phyloP scores from a whole-genome alignment of 1,140 invertebrate genomes.

The Lepidurus couesii region DNA sequence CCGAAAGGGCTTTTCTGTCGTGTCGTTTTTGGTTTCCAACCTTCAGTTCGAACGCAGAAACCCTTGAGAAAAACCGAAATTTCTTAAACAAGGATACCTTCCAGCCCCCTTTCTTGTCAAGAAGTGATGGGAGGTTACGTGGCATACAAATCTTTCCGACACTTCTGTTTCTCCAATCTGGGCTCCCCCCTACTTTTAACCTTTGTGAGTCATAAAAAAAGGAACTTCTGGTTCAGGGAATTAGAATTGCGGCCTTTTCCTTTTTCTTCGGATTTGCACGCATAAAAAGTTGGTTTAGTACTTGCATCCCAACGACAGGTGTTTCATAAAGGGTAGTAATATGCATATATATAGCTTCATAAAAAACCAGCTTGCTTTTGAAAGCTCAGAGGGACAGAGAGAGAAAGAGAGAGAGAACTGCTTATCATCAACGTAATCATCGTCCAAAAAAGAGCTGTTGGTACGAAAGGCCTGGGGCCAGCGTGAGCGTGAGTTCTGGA shows the following conservation, averaged over 20 bases:
- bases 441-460: background rate
- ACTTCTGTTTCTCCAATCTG: slow-evolving; percentile 11
- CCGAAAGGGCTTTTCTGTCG: background rate
- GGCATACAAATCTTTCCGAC: slow-evolving; percentile 4
- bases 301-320: slow-evolving; percentile 1
- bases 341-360: background rate
- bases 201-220: background rate
- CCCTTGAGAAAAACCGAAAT: background rate
- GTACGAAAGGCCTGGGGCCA: background rate
- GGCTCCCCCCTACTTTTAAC: background rate
- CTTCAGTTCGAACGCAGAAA: background rate
- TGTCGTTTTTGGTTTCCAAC: slow-evolving; percentile 1
- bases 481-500: slow-evolving; percentile 12
- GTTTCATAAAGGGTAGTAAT: slow-evolving; percentile 5
- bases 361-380: slow-evolving; percentile 11
- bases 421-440: slow-evolving; percentile 7
- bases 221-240: background rate
- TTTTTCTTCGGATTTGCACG: background rate
- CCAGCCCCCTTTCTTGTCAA: background rate
- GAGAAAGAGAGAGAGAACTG: background rate
- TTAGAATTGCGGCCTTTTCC: background rate
- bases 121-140: slow-evolving; percentile 21
- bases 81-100: background rate
- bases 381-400: background rate
- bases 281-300: background rate